Evolutionary conservation across 2,888 invertebrate species (phyloP), one percentile per base, ranked within the genome.

Genomic region (Chaitophorus viminalis): DNA sequence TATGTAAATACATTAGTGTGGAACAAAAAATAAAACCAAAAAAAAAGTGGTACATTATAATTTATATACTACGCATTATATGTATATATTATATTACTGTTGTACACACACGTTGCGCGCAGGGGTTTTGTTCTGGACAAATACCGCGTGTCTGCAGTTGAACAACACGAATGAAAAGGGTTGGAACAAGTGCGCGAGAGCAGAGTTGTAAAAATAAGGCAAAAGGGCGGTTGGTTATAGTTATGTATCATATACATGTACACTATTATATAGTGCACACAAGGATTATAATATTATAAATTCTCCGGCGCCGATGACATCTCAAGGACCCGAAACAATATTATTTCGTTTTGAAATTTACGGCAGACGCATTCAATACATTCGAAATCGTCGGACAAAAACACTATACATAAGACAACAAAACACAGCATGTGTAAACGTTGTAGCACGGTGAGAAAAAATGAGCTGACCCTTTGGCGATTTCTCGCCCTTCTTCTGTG

Each of bases 131-230:
- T 81, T 65, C 81, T 29, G 70, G 31, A 46, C 29, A 31, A 46
- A 46, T 14, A 29, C n/a, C 21, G 46, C 68, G 18, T 18, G 68
- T n/a, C 33, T 70, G 72, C 70, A 9, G 29, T 60, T 25, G 21
- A 29, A n/a, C 18, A 60, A 60, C 29, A 65, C n/a, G 33, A 33
- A 54, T n/a, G 74, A 82, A 82, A 60, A 83, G 83, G 83, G 83
- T 83, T 83, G 83, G n/a, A 76, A 84, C 84, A 84, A 84, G 84
- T 84, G 84, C n/a, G 60, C 46, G 36, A 36, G 65, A 60, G 25
- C 33, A 76, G 84, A 68, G 84, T 33, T 33, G 84, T 84, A 76
- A 76, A 84, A 65, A 46, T 84, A 76, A 84, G 75, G 84, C 75
- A 74, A 11, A 36, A 39, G 60, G 75, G 83, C 60, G 74, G 1